A percentile compares a stretch with the other conserved stretches of the same genome.
phyloP scores from a whole-genome alignment of 2,888 invertebrate genomes.

The Drosophila melanocephala region DNA sequence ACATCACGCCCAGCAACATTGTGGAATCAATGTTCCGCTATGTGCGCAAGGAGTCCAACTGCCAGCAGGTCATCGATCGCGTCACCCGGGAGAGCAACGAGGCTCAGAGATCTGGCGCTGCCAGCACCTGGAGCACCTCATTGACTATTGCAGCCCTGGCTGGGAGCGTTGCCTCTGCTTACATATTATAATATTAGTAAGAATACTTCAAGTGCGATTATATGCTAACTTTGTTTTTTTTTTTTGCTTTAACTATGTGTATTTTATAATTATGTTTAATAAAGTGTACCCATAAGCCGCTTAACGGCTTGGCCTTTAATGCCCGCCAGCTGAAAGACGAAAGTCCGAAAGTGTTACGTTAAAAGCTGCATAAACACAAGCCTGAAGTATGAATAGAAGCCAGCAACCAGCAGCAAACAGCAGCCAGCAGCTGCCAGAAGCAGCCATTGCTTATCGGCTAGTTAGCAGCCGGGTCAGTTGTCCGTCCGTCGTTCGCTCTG shows the following conservation, averaged over 20 bases:
- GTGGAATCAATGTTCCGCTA: constrained; percentile 91
- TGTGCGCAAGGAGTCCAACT: constrained; percentile 89
- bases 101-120: not conserved
- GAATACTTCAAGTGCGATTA: constrained; percentile 13
- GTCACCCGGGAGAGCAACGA: constrained; percentile 25
- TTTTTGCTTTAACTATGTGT: constrained; percentile 5
- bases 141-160: constrained; percentile 1
- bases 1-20: constrained; percentile 92
- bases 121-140: not conserved
- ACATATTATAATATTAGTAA: not conserved
- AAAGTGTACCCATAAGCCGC: constrained; percentile 66
- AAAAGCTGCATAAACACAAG: constrained; percentile 72
- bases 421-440: constrained; percentile 7
- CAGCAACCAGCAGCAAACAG: constrained; percentile 1
- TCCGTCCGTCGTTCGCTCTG: constrained; percentile 6
- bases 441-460: constrained; percentile 46
- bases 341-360: constrained; percentile 64
- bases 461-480: constrained; percentile 55
- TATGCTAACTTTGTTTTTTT: not conserved
- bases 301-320: constrained; percentile 65
- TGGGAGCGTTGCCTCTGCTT: not conserved
- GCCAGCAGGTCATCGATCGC: constrained; percentile 81
- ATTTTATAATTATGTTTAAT: constrained; percentile 70
- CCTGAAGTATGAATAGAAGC: constrained; percentile 58
- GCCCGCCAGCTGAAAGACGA: constrained; percentile 27